Evolutionary conservation across 2,888 invertebrate genomes (phyloP).

Genomic region (Nephrotoma guestfalica): DNA sequence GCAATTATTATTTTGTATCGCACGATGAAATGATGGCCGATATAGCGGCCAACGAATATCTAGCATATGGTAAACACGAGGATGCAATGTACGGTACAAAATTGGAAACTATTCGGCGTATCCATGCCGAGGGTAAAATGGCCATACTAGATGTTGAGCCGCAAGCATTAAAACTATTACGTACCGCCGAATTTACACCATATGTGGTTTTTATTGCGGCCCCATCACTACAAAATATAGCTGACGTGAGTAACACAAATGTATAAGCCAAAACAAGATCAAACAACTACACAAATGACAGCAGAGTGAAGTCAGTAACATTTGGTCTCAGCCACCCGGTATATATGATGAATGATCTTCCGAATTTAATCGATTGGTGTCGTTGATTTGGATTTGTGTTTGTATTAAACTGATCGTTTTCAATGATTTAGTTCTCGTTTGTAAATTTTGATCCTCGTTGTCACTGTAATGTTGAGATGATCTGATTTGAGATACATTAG

Average conservation of each 20-base stretch:
- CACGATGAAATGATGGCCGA: slow-evolving; percentile 99
- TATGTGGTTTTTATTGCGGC: slow-evolving; percentile 99
- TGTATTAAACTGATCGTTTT: too few relatives aligned
- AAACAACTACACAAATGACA: too few relatives aligned
- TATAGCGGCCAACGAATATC: slow-evolving; percentile 93
- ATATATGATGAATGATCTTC: too few relatives aligned
- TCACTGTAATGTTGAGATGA: too few relatives aligned
- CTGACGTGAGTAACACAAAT: slow-evolving; percentile 53
- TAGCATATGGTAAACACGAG: slow-evolving; percentile 99
- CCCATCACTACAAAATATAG: slow-evolving; percentile 82
- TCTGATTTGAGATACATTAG: too few relatives aligned
- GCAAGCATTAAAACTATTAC: slow-evolving; percentile 90
- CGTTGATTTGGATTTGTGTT: too few relatives aligned
- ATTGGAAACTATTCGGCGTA: slow-evolving; percentile 93
- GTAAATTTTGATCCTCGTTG: too few relatives aligned
- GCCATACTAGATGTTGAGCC: slow-evolving; percentile 99
- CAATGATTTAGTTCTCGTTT: too few relatives aligned
- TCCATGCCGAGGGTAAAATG: slow-evolving; percentile 94
- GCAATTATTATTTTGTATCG: slow-evolving; percentile 96
- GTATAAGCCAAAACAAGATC: slow-evolving; percentile 5
- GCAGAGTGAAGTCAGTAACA: too few relatives aligned
- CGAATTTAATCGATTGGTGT: too few relatives aligned
- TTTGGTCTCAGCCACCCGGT: too few relatives aligned
- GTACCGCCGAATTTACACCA: slow-evolving; percentile 96
- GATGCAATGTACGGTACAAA: slow-evolving; percentile 99